Percentiles rank a stretch among this genome's conserved stretches.
Evolutionary conservation across 2,113 vertebrate species (phyloP).

Genomic region (Salvelinus sp.): DNA sequence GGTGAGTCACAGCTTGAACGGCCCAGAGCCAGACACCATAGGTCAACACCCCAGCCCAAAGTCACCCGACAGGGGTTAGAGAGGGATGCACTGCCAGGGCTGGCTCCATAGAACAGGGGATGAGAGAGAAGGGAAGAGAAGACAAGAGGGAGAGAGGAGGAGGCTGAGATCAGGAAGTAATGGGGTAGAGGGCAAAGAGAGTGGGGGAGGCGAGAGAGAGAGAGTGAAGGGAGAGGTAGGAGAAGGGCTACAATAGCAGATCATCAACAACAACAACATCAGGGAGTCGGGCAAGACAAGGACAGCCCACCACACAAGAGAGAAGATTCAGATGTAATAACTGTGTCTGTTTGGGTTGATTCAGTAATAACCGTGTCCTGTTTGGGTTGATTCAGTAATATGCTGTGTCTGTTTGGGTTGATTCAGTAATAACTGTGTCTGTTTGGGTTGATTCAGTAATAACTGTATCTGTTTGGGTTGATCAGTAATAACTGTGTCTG

Average conservation of each 20-base stretch:
- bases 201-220: neutral
- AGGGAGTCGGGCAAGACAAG: neutral
- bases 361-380: too few species aligned
- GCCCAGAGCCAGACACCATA: conserved; percentile 29
- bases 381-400: too few species aligned
- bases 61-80: conserved; percentile 28
- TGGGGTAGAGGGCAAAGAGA: neutral
- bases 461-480: too few species aligned
- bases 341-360: too few species aligned
- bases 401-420: too few species aligned
- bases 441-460: too few species aligned
- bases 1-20: conserved; percentile 38
- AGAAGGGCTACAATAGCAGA: neutral
- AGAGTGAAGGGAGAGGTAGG: conserved; percentile 8
- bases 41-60: conserved; percentile 22
- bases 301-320: too few species aligned
- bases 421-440: too few species aligned
- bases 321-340: too few species aligned
- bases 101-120: neutral
- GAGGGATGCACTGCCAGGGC: neutral
- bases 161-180: neutral
- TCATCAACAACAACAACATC: neutral
- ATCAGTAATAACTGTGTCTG: too few species aligned
- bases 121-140: neutral
- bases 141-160: neutral